Evolutionary conservation across 2,797 vertebrate species (phyloP).

Genomic region (Harpagifer antarcticus): DNA sequence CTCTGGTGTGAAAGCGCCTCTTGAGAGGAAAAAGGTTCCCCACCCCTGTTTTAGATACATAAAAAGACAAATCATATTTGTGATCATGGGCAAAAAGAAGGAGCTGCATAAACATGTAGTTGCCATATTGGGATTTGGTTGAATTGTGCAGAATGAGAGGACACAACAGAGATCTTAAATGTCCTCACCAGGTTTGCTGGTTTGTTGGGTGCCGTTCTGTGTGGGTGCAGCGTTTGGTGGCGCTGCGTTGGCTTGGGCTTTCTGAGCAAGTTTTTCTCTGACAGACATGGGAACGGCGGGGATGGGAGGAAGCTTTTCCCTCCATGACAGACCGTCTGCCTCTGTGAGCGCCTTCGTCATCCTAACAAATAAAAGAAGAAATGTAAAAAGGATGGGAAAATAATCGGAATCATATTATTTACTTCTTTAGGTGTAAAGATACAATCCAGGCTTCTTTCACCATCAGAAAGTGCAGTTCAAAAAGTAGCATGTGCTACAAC

Average conservation of each 20-base stretch:
- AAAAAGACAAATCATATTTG: not conserved
- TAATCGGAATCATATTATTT: not conserved
- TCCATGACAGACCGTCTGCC: slow-evolving; percentile 89
- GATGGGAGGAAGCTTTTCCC: slow-evolving; percentile 91
- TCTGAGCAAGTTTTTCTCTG: slow-evolving; percentile 81
- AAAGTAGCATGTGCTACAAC: too few species aligned
- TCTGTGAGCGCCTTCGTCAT: slow-evolving; percentile 93
- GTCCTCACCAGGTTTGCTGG: slow-evolving; percentile 59
- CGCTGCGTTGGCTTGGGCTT: slow-evolving; percentile 15
- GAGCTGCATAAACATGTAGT: too few species aligned
- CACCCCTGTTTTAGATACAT: not conserved
- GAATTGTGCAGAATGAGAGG: too few species aligned
- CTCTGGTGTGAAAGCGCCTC: too few species aligned
- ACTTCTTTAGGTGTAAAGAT: not conserved
- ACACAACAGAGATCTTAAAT: too few species aligned
- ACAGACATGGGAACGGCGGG: slow-evolving; percentile 89
- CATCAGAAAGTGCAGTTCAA: not conserved
- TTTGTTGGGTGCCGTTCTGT: slow-evolving; percentile 67
- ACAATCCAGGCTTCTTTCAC: not conserved
- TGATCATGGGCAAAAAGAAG: not conserved
- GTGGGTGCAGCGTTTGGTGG: slow-evolving; percentile 28
- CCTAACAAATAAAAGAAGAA: slow-evolving; percentile 73
- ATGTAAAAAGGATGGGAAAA: not conserved
- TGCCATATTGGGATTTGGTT: too few species aligned
- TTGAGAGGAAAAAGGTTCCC: too few species aligned